A percentile compares a stretch with the other conserved stretches of the same genome.
phyloP scores from a whole-genome alignment of 2,113 vertebrate genomes.

The Tragelaphus buxtoni region DNA sequence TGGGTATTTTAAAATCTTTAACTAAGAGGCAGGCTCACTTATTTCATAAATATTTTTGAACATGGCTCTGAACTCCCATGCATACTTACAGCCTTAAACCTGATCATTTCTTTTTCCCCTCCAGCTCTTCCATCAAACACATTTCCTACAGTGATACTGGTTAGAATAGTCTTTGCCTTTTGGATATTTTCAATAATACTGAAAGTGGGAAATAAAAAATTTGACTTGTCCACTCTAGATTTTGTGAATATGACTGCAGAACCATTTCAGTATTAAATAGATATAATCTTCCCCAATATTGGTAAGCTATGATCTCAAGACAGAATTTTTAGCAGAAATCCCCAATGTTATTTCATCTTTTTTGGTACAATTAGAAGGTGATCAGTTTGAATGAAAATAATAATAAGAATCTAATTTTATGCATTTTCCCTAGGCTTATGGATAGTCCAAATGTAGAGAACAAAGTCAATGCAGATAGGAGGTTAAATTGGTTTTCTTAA shows the following conservation, averaged over 20 bases:
- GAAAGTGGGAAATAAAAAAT: neutral
- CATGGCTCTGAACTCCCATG: neutral
- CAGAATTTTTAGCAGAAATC: neutral
- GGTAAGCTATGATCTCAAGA: neutral
- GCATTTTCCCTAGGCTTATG: neutral
- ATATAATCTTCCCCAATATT: neutral
- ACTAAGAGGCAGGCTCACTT: neutral
- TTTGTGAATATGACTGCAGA: neutral
- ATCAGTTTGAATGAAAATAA: neutral
- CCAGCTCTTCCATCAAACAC: neutral
- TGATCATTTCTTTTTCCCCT: neutral
- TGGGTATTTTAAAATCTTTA: neutral
- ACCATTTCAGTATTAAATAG: neutral
- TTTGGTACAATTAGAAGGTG: neutral
- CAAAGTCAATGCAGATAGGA: neutral
- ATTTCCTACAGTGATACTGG: neutral
- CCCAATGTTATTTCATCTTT: neutral
- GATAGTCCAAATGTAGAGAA: neutral
- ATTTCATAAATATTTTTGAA: conserved; percentile 14
- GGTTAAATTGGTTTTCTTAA: neutral
- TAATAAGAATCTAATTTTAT: neutral
- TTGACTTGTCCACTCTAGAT: neutral
- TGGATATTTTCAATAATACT: neutral
- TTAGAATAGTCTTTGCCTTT: neutral
- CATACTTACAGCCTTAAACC: neutral